Percentiles rank a stretch among this genome's conserved stretches.
Evolutionary conservation across 2,888 invertebrate species (phyloP).

Genomic region (Aporophyla lueneburgensis): DNA sequence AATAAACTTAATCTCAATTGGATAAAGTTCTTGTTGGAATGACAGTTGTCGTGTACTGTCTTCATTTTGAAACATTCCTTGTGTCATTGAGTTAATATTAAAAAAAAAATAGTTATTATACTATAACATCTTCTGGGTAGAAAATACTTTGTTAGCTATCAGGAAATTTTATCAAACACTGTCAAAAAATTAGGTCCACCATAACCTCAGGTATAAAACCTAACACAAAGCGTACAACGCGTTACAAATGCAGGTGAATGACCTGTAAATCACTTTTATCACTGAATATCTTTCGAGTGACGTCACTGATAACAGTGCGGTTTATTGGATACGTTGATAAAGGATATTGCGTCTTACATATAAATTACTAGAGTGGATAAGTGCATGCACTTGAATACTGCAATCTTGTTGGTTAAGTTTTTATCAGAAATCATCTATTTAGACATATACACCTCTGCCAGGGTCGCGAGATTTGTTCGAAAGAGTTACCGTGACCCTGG

Average conservation of each 20-base stretch:
- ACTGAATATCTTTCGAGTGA: conserved; percentile 10
- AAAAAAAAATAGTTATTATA: too few relatives aligned
- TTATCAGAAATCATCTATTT: neutral
- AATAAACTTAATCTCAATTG: too few relatives aligned
- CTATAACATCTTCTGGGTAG: too few relatives aligned
- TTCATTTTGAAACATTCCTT: too few relatives aligned
- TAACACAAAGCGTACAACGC: conserved; percentile 1
- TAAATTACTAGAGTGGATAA: neutral
- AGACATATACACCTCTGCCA: too few relatives aligned
- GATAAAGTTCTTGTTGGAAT: too few relatives aligned
- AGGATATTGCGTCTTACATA: conserved; percentile 37
- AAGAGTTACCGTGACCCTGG: too few relatives aligned
- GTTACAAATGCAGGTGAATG: conserved; percentile 42
- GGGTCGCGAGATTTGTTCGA: too few relatives aligned
- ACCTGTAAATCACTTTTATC: conserved; percentile 53
- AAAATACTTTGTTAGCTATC: too few relatives aligned
- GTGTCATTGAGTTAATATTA: too few relatives aligned
- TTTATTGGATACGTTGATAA: conserved; percentile 52
- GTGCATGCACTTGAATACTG: conserved; percentile 16
- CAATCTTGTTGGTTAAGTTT: neutral
- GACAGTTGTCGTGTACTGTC: too few relatives aligned
- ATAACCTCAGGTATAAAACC: neutral
- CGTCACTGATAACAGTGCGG: conserved; percentile 41
- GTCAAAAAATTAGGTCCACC: neutral
- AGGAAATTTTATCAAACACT: too few relatives aligned